Evolutionary conservation across 2,113 vertebrate species (phyloP).

Genomic region (Mormyrus iriodes): DNA sequence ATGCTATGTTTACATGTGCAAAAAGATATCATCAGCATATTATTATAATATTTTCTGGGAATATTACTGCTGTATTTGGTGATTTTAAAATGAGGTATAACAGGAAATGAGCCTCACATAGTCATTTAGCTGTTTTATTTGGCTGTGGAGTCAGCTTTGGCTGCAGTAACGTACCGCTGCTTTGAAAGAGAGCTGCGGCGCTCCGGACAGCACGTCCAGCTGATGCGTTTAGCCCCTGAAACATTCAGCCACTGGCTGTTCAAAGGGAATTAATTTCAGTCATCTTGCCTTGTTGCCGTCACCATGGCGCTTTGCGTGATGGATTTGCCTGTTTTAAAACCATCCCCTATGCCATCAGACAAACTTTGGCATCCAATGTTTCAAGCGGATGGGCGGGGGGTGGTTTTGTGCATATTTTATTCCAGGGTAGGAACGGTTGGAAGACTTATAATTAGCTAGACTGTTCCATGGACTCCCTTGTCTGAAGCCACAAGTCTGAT

Average conservation of each 20-base stretch:
- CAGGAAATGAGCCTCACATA: neutral
- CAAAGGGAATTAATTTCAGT: conserved; percentile 62
- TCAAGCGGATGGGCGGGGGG: conserved; percentile 20
- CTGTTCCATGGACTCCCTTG: conserved; percentile 42
- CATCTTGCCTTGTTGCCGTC: conserved; percentile 57
- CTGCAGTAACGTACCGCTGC: neutral
- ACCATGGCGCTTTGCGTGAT: conserved; percentile 54
- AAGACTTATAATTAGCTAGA: conserved; percentile 56
- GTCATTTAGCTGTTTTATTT: neutral
- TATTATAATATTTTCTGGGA: neutral
- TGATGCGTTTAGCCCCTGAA: conserved; percentile 23
- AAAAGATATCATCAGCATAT: neutral
- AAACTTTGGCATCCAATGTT: neutral
- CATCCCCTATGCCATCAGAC: neutral
- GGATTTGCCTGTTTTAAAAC: conserved; percentile 55
- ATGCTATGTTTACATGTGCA: neutral
- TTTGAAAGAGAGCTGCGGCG: neutral
- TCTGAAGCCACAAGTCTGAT: conserved; percentile 38
- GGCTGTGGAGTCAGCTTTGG: neutral
- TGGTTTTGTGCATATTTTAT: conserved; percentile 46
- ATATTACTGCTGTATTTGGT: neutral
- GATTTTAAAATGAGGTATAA: neutral
- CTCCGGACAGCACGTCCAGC: neutral
- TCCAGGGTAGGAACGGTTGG: conserved; percentile 49
- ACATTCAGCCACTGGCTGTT: conserved; percentile 51